phyloP scores from a whole-genome alignment of 2,113 vertebrate species.

The Poicephalus meyeri region DNA sequence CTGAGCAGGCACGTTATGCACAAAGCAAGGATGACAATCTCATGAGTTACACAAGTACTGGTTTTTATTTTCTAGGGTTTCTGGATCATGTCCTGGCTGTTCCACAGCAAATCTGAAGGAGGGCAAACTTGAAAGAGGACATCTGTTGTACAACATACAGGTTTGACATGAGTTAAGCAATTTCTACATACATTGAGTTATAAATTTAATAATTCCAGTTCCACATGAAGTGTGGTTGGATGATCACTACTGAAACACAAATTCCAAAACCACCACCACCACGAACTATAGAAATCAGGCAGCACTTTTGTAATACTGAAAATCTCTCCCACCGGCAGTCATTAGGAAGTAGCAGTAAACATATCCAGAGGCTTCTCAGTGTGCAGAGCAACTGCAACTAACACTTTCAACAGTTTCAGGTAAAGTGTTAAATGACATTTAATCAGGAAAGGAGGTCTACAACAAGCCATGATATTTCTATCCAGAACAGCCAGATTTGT shows the following conservation, averaged over 20 bases:
- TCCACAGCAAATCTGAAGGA: neutral
- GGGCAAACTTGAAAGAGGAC: neutral
- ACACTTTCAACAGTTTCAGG: neutral
- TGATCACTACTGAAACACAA: neutral
- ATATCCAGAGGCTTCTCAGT: neutral
- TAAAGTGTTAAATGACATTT: neutral
- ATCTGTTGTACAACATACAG: neutral
- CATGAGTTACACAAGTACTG: neutral
- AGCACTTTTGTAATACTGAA: neutral
- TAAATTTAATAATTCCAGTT: neutral
- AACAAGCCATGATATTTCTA: neutral
- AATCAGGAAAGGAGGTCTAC: neutral
- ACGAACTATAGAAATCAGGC: neutral
- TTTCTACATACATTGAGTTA: neutral
- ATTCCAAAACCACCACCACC: neutral
- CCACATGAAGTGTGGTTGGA: neutral
- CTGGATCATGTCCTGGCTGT: neutral
- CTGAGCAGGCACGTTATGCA: fast-evolving
- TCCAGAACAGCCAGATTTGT: neutral
- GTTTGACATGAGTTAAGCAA: neutral
- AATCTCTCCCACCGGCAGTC: neutral
- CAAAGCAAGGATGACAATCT: neutral
- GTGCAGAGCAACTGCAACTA: neutral
- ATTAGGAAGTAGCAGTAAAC: neutral
- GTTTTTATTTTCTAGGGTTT: constrained; percentile 37